Evolutionary conservation across 1,140 invertebrate species (phyloP).

Genomic region (Drosophila rufa): DNA sequence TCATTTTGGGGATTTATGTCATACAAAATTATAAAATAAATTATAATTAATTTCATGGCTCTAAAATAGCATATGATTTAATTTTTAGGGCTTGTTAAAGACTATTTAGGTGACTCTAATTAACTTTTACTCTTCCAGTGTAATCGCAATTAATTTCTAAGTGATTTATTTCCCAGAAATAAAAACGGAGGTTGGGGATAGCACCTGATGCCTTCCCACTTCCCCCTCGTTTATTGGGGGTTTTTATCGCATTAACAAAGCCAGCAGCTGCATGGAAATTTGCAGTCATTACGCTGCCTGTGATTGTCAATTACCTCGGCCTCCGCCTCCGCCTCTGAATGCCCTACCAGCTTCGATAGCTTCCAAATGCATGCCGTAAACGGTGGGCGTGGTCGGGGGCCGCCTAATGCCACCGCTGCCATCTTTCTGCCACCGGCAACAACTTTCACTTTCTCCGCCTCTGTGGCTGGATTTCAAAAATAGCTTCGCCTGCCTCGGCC

Average conservation of each 20-base stretch:
- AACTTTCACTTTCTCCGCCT: slow-evolving; percentile 75
- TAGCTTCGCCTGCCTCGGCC: slow-evolving; percentile 25
- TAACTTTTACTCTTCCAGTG: neutral
- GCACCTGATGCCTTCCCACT: slow-evolving; percentile 24
- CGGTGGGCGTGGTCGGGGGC: slow-evolving; percentile 61
- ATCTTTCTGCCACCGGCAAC: slow-evolving; percentile 41
- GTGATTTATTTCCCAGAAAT: slow-evolving; percentile 26
- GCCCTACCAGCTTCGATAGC: neutral
- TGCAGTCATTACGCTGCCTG: slow-evolving; percentile 42
- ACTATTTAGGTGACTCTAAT: neutral
- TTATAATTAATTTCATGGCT: too few species aligned
- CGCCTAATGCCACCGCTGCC: slow-evolving; percentile 26
- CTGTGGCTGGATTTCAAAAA: slow-evolving; percentile 49
- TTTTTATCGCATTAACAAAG: slow-evolving; percentile 35
- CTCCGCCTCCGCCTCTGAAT: neutral
- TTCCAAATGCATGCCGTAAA: slow-evolving; percentile 56
- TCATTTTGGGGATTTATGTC: neutral
- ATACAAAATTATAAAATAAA: too few species aligned
- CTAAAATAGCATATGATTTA: too few species aligned
- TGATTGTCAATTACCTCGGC: slow-evolving; percentile 43
- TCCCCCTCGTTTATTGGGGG: slow-evolving; percentile 7
- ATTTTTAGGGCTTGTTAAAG: too few species aligned
- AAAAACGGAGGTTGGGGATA: neutral
- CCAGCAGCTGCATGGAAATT: slow-evolving; percentile 42
- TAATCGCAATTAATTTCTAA: neutral